Conservation (phyloP, 1,140 invertebrate species). For the Drosophila pectinifera region DNA sequence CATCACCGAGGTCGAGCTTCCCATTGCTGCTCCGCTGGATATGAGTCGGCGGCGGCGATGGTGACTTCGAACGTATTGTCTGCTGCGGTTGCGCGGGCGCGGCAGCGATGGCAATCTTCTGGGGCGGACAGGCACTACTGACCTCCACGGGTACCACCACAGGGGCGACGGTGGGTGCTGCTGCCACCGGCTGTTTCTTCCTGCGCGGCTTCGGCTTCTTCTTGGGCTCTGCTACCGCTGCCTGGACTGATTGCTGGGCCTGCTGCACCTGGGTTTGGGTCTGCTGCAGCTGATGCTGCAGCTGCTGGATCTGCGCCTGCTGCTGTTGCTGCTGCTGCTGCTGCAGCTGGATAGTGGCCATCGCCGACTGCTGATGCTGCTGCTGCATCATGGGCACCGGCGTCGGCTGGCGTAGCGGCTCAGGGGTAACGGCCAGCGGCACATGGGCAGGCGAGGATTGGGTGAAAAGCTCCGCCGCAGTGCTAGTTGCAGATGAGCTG, state of each 20-base stretch:
- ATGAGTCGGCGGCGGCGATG: conserved; percentile 71
- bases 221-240: conserved; percentile 57
- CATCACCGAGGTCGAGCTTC: conserved; percentile 86
- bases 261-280: conserved; percentile 74
- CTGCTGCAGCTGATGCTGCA: conserved; percentile 69
- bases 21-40: conserved; percentile 80
- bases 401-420: conserved; percentile 75
- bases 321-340: conserved; percentile 77
- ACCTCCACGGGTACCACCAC: conserved; percentile 31
- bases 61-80: conserved; percentile 55
- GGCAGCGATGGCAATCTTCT: conserved; percentile 36
- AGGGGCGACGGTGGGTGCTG: conserved; percentile 7
- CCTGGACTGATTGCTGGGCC: conserved; percentile 58
- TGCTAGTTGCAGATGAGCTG: neutral
- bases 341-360: conserved; percentile 76
- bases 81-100: conserved; percentile 20
- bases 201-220: conserved; percentile 78
- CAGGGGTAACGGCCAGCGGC: conserved; percentile 70
- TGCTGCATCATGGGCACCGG: conserved; percentile 64
- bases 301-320: conserved; percentile 69
- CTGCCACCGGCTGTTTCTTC: conserved; percentile 54
- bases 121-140: conserved; percentile 17
- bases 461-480: conserved; percentile 61
- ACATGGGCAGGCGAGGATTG: conserved; percentile 75
- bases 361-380: conserved; percentile 58